These are phyloP conservation scores for Drosophila prolongata DNA, from an alignment of 2,888 invertebrate genomes.

Conservation along the genomic window DNA sequence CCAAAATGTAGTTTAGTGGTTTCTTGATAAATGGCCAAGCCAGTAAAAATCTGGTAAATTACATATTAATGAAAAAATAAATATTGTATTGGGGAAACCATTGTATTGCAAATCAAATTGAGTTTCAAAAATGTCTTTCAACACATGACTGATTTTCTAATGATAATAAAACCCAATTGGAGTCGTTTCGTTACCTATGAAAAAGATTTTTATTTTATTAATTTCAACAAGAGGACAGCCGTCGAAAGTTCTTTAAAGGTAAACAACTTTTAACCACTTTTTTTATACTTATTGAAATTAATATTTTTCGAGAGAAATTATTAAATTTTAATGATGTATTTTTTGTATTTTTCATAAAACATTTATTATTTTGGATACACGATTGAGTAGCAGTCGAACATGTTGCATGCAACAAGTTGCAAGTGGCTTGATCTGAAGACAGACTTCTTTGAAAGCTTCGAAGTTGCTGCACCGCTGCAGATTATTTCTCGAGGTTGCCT, in stretches of 20 bases:
- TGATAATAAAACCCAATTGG: neutral
- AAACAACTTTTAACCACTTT: neutral
- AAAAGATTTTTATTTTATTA: neutral
- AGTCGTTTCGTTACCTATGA: neutral
- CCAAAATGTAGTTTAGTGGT: neutral
- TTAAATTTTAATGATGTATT: too few species aligned
- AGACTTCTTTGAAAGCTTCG: slow-evolving; percentile 1
- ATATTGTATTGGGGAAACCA: neutral
- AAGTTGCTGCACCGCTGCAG: slow-evolving; percentile 12
- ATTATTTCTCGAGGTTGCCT: slow-evolving; percentile 27
- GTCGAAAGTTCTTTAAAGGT: neutral
- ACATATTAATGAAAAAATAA: too few species aligned
- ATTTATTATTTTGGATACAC: too few species aligned
- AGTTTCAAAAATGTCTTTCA: neutral
- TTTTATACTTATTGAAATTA: too few species aligned
- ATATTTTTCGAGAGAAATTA: too few species aligned
- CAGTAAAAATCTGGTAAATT: too few species aligned
- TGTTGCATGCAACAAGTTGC: slow-evolving; percentile 46
- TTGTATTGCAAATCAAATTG: neutral
- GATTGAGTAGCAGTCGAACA: slow-evolving; percentile 6
- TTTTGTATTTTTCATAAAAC: too few species aligned
- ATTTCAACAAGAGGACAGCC: too few species aligned
- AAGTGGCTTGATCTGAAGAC: neutral
- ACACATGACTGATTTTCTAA: neutral
- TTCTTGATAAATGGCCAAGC: neutral